Conservation (phyloP, 2,113 vertebrate genomes). For the Lota lota region DNA sequence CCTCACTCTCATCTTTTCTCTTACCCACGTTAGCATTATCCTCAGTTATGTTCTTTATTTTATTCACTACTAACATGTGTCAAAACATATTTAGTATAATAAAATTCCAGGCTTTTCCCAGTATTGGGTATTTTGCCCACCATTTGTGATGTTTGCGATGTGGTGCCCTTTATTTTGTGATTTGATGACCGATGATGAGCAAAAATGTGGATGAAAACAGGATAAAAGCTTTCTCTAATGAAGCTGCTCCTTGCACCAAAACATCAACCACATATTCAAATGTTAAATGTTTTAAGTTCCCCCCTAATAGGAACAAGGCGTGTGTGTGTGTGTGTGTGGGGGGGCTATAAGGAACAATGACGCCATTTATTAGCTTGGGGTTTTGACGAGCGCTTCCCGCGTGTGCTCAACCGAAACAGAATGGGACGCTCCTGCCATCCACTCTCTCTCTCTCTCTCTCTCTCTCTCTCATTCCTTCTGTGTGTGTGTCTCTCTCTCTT, state of each 20-base stretch:
- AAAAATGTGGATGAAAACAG: background rate
- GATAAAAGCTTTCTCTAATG: slow-evolving; percentile 7
- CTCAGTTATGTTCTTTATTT: no score
- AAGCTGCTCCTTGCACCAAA: slow-evolving; percentile 36
- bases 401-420: slow-evolving; percentile 68
- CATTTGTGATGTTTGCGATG: no score
- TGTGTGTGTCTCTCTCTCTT: slow-evolving; percentile 18
- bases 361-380: slow-evolving; percentile 63
- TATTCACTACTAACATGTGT: background rate
- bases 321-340: slow-evolving; percentile 12
- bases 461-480: slow-evolving; percentile 60
- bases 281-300: slow-evolving; percentile 59
- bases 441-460: no score
- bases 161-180: no score
- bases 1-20: no score
- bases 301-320: slow-evolving; percentile 66
- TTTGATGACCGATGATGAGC: background rate
- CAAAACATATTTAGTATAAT: background rate
- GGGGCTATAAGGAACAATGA: slow-evolving; percentile 33
- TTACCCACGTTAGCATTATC: no score
- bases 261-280: slow-evolving; percentile 60
- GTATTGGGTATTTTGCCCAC: no score
- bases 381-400: slow-evolving; percentile 45
- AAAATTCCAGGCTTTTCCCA: no score
- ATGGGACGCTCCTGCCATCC: slow-evolving; percentile 58